Evolutionary conservation across 2,888 invertebrate genomes (phyloP).

Genomic region (Eristalinus sepulchralis): DNA sequence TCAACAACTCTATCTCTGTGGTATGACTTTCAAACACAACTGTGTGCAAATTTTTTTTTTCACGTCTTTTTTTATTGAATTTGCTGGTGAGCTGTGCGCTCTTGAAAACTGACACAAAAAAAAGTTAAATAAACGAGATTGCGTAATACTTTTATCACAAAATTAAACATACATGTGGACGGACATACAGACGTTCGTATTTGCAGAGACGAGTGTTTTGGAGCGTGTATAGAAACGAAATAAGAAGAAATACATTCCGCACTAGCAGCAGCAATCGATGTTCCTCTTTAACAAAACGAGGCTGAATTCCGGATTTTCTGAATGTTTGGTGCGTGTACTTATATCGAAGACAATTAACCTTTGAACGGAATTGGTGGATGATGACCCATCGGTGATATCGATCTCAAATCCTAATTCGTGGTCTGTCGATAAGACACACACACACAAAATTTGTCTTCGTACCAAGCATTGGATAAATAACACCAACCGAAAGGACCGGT

Average conservation of each 20-base stretch:
- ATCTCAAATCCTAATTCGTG: not conserved
- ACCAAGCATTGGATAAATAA: not conserved
- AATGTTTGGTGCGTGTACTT: not conserved
- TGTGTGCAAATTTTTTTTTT: conserved; percentile 11
- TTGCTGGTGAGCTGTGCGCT: conserved; percentile 29
- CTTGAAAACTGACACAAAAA: conserved; percentile 36
- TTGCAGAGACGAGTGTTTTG: not conserved
- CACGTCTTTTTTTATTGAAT: conserved; percentile 22
- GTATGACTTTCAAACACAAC: not conserved
- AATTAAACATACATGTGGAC: conserved; percentile 11
- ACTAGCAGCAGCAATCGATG: not conserved
- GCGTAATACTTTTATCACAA: conserved; percentile 56
- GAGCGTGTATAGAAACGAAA: not conserved
- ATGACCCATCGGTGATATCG: not conserved
- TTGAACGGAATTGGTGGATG: not conserved
- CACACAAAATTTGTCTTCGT: not conserved
- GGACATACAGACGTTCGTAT: not conserved
- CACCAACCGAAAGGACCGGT: not conserved
- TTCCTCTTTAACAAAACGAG: not conserved
- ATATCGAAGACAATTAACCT: not conserved
- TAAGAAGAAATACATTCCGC: not conserved
- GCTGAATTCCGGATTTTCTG: not conserved
- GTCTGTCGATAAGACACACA: not conserved
- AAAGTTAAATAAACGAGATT: conserved; percentile 40
- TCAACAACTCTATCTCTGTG: too few relatives aligned